Evolutionary conservation across 2,888 invertebrate species (phyloP), one percentile per base, ranked within the genome.

Genomic region (Eumerus sabulonum): DNA sequence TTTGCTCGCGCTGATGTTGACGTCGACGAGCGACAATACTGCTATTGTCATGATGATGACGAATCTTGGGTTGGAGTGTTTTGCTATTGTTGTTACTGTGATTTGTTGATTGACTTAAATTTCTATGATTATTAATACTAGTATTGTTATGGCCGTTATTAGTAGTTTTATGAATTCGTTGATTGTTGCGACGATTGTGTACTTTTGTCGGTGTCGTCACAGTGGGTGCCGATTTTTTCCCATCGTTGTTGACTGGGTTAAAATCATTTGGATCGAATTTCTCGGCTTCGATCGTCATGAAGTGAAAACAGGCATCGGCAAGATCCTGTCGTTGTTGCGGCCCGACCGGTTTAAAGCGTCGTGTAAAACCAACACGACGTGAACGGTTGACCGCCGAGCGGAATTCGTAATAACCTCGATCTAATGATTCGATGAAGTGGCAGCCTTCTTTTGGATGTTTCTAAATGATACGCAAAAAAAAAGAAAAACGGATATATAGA

Each of bases 11-110:
- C 53, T 83, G 82, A 73, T 84, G 83, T 56, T 85, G 84, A 27
- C 76, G 84, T 18, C 84, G 82, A 11, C 84, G 82, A 57, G 77
- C 82, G 67, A 74, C 74, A 72, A 76, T 72, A 68, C 77, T 77
- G 62, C 85, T 85, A 73, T 86, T 86, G 82, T 85, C 84, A 73
- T 87, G 86, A 82, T 86, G 86, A 76, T 86, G 88, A 50, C 87
- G 85, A 1, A 64, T 13, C 38, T 74, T 79, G 14, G 85, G 84
- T 60, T 84, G 81, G 54, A 68, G 9, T 5, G 57, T 38, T 50
- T 17, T 68, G 14, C 44, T 74, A 17, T 60, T 72, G 36, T 50
- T 71, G 83, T 50, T 82, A 82, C 7, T 82, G 82, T 54, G 83
- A 76, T 48, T 82, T 76, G 67, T 82, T 82, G n/a, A 2, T 40